Base-by-base conservation (phyloP, 2,888 invertebrate genomes). In the Tinea semifulvella region DNA sequence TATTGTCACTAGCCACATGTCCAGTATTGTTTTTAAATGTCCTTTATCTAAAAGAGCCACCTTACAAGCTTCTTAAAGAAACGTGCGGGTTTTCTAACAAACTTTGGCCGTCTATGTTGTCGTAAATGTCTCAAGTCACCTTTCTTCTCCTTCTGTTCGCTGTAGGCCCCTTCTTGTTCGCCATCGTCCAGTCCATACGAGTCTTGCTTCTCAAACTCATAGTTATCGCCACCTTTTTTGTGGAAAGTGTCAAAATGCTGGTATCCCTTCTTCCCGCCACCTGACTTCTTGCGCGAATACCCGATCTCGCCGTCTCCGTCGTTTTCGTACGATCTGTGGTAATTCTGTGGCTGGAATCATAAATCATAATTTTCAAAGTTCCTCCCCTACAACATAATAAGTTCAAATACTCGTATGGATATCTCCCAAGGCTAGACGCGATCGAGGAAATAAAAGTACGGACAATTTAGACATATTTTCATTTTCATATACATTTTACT, bases 181-280 rank as follows among this genome's bases (percentile, higher is more conserved):
- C 63, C 73, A 11, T 79, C 68, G 11, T 83, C 83, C 36, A 79
- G 76, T 1, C 90, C 89, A 57, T 74, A 89, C 42, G 87, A 85
- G 36, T 86, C 84, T 56, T 88, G 84, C 56, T 85, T 84, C 61
- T 89, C 88, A 54, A 86, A 87, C 52, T 88, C 90, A 63, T 88
- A 89, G 57, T 87, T 83, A 64, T 90, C 89, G 0, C 88, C 88
- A 26, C 85, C 87, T 61, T 87, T 88, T 64, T 89, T 89, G 68
- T 89, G 88, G 69, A 74, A 90, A 43, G 88, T 85, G 67, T 89
- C 90, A 56, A 85, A 86, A 54, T 86, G 86, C 62, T 89, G 88
- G 73, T 90, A 90, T 0, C 90, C 89, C 52, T 87, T 85, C 59
- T 85, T 86, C 18, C 88, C 89, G 40, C 88, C 86, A 48, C 85